Conservation (phyloP, 2,113 vertebrate genomes). For the Oceanites oceanicus region DNA sequence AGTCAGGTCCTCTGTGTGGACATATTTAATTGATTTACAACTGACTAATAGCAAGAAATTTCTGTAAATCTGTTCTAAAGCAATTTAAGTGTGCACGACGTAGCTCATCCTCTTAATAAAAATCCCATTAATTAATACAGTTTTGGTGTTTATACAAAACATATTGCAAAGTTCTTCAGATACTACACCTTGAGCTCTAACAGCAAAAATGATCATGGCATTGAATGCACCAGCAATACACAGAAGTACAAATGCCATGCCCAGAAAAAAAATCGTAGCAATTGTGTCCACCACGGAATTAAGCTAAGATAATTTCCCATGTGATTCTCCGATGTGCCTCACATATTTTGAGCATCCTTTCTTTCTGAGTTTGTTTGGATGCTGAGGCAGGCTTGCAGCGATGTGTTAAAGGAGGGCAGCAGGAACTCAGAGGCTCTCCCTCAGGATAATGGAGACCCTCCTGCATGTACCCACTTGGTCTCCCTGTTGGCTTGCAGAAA, state of each 20-base stretch:
- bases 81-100: background rate
- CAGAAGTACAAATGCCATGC: background rate
- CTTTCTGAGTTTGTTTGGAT: background rate
- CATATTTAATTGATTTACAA: background rate
- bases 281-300: background rate
- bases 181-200: background rate
- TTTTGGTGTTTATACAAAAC: background rate
- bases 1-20: background rate
- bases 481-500: background rate
- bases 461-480: background rate
- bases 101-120: background rate
- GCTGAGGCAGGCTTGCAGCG: background rate
- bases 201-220: background rate
- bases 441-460: background rate
- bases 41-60: slow-evolving; percentile 6
- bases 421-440: background rate
- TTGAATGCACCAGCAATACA: background rate
- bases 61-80: background rate
- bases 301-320: background rate
- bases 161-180: background rate
- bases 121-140: background rate
- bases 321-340: background rate
- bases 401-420: background rate
- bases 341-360: background rate
- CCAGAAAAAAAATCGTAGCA: background rate